Base-by-base conservation (phyloP, 2,797 vertebrate species). In the Loriculus beryllinus region DNA sequence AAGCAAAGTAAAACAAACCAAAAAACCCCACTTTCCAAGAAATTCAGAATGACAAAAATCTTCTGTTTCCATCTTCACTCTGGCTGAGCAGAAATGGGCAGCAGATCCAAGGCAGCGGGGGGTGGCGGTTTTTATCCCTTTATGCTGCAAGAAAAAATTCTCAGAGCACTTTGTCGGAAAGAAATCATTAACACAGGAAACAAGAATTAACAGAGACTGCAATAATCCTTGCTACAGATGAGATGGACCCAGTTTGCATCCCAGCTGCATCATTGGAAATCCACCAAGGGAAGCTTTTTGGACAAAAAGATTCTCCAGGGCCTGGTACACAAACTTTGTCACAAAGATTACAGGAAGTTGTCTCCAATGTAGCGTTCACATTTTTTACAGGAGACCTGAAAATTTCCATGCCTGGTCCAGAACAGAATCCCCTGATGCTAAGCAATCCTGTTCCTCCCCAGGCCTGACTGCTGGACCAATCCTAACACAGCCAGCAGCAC, bases 171-270 rank as follows among this genome's bases (percentile, higher is more conserved):
- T 84, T 76, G 63, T 91, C 3, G 0, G 85, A 91, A 93, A 92
- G 51, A 96, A 94, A 84, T 94, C 47, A 79, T 94, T 93, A 95
- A 76, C 74, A 86, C 67, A 90, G 92, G 92, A 95, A 96, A 86
- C 18, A 69, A 77, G 92, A 90, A 86, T 91, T 94, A 95, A 64
- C 43, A 59, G 47, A 75, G 33, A 82, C 37, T 84, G 77, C 47
- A 91, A 69, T 84, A 83, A 79, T 91, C 67, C 52, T 76, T 72
- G 43, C 80, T 82, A 67, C 47, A 82, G 79, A 82, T 57, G 63
- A 94, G 76, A 93, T 57, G 56, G 63, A 83, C 89, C 0, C 4
- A 64, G 56, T 88, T 77, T 88, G 40, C 35, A 51, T 76, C 79
- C 85, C 91, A 93, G 89, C 69, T 94, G 92, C 69, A 76, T 68